These are phyloP conservation scores for Glaucopsyche alexis DNA, from an alignment of 2,888 invertebrate species.

Conservation along the genomic window DNA sequence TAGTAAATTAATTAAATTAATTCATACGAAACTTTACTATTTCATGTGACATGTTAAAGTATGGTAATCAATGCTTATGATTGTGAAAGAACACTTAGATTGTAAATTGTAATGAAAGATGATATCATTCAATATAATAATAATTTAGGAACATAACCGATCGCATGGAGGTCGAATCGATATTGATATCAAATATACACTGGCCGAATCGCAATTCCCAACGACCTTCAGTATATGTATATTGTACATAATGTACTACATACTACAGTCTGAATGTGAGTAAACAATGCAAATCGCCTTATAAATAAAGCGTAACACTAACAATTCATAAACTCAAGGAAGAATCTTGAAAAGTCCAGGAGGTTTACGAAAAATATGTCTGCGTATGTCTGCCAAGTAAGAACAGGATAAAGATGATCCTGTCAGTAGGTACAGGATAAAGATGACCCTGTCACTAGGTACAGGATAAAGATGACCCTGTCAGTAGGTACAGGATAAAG, in stretches of 20 bases:
- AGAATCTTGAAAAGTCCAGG: not conserved
- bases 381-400: no score
- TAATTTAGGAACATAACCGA: conserved; percentile 6
- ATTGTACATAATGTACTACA: conserved; percentile 6
- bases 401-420: no score
- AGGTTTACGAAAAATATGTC: no score
- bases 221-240: not conserved
- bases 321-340: not conserved
- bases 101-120: not conserved
- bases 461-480: no score
- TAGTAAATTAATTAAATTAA: no score
- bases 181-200: conserved; percentile 28
- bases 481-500: no score
- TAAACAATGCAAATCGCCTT: not conserved
- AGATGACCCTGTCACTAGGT: no score
- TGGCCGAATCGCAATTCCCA: conserved; percentile 34
- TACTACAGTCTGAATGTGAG: not conserved
- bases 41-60: not conserved
- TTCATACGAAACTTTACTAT: not conserved
- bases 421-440: no score
- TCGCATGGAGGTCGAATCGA: conserved; percentile 14
- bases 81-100: not conserved
- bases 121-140: conserved; percentile 3
- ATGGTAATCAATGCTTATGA: not conserved
- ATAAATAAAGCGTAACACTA: not conserved